Conservation (phyloP, 37 sponge, comb jelly and placozoan genomes). For the Diacarnus erythraeanus region DNA sequence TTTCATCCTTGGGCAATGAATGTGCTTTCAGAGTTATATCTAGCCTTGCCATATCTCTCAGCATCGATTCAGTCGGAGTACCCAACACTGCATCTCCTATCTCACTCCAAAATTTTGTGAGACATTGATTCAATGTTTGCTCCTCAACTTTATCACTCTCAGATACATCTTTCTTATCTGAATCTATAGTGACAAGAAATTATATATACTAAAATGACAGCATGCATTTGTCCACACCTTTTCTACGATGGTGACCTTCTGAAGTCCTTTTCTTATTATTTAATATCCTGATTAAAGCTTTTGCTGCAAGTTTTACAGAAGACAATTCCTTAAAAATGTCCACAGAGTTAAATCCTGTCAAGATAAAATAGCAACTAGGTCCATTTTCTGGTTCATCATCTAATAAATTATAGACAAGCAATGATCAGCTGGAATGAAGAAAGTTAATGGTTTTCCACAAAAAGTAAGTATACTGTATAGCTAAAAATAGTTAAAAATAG, state of each 20-base stretch:
- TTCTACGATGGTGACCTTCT: neutral
- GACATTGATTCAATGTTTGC: neutral
- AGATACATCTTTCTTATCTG: neutral
- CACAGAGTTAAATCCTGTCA: conserved; percentile 51
- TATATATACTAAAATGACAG: neutral
- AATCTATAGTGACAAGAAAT: neutral
- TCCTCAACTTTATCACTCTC: conserved; percentile 11
- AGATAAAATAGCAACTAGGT: conserved; percentile 61
- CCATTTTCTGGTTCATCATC: conserved; percentile 89
- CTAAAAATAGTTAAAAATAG: no score
- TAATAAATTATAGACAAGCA: no score
- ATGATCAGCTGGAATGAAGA: no score
- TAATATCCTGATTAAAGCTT: conserved; percentile 47
- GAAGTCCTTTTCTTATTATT: neutral
- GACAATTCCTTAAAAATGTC: conserved; percentile 42
- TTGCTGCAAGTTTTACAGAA: conserved; percentile 17
- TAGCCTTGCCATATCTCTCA: conserved; percentile 70
- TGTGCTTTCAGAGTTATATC: neutral
- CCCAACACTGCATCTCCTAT: conserved; percentile 11
- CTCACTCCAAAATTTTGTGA: conserved; percentile 41
- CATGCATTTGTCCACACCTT: neutral
- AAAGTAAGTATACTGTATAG: no score
- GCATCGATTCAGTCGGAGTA: conserved; percentile 39
- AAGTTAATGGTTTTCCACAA: no score
- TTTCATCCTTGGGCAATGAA: conserved; percentile 15